phyloP scores from a whole-genome alignment of 2,797 vertebrate genomes.

The Sebastes cheni region DNA sequence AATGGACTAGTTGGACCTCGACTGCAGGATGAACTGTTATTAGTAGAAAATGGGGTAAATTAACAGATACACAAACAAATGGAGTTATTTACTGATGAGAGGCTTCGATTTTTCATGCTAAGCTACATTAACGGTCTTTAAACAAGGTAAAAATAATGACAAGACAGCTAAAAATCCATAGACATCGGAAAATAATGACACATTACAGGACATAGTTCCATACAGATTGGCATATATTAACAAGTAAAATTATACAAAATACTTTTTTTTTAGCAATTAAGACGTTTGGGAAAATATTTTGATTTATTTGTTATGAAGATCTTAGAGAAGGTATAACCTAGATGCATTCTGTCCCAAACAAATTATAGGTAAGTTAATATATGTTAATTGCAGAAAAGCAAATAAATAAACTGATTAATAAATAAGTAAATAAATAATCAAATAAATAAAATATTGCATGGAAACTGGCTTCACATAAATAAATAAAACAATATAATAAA shows the following conservation, averaged over 20 bases:
- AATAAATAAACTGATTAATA: constrained; percentile 40
- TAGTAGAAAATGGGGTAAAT: constrained; percentile 78
- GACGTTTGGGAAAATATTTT: constrained; percentile 82
- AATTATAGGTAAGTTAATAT: constrained; percentile 56
- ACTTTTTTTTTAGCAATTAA: constrained; percentile 79
- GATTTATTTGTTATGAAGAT: constrained; percentile 80
- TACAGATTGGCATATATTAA: constrained; percentile 83
- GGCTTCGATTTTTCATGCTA: constrained; percentile 78
- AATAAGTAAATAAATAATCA: constrained; percentile 52
- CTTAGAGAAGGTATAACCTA: constrained; percentile 72
- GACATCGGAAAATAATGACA: constrained; percentile 75
- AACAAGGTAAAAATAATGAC: constrained; percentile 74
- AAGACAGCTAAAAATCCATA: constrained; percentile 74
- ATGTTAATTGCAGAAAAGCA: constrained; percentile 52
- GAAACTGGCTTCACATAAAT: constrained; percentile 55
- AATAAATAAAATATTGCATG: constrained; percentile 66
- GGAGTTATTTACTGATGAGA: constrained; percentile 78
- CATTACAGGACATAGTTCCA: constrained; percentile 77
- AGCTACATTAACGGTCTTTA: constrained; percentile 78
- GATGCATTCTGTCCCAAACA: constrained; percentile 75
- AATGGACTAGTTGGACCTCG: constrained; percentile 74
- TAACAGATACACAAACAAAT: constrained; percentile 78
- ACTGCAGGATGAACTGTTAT: constrained; percentile 70
- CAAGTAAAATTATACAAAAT: constrained; percentile 85
- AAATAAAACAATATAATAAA: constrained; percentile 60